phyloP scores from a whole-genome alignment of 2,113 vertebrate species.

The Urocynchramus pylzowi region DNA sequence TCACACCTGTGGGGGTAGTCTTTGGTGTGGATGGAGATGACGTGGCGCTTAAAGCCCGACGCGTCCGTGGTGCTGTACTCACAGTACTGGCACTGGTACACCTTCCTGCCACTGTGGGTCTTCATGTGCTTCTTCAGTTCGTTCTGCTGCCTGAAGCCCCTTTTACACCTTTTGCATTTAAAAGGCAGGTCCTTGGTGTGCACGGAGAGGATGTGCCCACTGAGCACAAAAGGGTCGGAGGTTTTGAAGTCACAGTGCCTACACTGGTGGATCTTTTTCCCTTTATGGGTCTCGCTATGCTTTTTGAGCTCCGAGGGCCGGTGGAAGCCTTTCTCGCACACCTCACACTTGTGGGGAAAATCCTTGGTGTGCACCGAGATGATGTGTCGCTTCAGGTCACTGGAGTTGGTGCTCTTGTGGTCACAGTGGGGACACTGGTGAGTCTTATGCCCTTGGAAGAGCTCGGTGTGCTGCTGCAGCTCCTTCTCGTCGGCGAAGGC shows the following conservation, averaged over 20 bases:
- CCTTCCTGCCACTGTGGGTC: conserved; percentile 96
- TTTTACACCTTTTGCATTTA: conserved; percentile 97
- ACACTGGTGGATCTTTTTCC: conserved; percentile 97
- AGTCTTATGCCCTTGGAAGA: conserved; percentile 97
- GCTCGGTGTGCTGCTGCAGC: conserved; percentile 89
- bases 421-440: conserved; percentile 98
- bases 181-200: conserved; percentile 98
- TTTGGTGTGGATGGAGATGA: conserved; percentile 99
- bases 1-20: conserved; percentile 98
- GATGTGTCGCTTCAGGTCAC: conserved; percentile 96
- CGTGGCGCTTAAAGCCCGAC: conserved; percentile 98
- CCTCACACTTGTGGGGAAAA: conserved; percentile 97
- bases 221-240: conserved; percentile 95
- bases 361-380: conserved; percentile 99
- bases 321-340: conserved; percentile 98
- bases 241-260: conserved; percentile 98
- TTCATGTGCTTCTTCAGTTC: conserved; percentile 99
- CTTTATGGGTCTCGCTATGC: conserved; percentile 94
- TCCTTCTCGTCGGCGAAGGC: conserved; percentile 92
- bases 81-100: conserved; percentile 99
- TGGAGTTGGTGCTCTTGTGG: conserved; percentile 99
- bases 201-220: conserved; percentile 95
- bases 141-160: conserved; percentile 90
- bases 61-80: conserved; percentile 98
- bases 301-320: conserved; percentile 97